Evolutionary conservation across 1,140 invertebrate genomes (phyloP).

Genomic region (Rhyzopertha dominica): DNA sequence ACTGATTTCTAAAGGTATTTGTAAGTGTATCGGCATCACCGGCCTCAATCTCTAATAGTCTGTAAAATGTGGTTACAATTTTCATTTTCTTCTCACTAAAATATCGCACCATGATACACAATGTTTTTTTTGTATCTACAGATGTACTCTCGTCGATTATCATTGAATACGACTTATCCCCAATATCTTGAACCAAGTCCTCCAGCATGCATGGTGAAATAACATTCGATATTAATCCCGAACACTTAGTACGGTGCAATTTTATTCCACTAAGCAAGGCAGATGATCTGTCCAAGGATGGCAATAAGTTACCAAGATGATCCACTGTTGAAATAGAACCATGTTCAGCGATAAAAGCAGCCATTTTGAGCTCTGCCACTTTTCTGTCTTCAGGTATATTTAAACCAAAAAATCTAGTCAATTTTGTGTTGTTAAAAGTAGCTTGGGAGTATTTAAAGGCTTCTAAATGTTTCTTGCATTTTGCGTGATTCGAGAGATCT

Average conservation of each 20-base stretch:
- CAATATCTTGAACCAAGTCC: constrained; percentile 34
- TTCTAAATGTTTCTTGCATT: no score
- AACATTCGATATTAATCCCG: constrained; percentile 37
- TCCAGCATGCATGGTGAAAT: constrained; percentile 32
- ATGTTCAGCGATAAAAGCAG: constrained; percentile 42
- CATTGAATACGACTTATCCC: constrained; percentile 33
- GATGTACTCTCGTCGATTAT: constrained; percentile 39
- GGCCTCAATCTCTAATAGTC: constrained; percentile 27
- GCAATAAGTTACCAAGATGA: constrained; percentile 33
- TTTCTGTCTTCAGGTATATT: constrained; percentile 29
- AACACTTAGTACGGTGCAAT: constrained; percentile 39
- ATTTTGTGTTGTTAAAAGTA: no score
- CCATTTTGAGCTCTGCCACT: constrained; percentile 40
- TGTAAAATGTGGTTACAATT: constrained; percentile 34
- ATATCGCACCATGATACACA: constrained; percentile 32
- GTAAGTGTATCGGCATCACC: no score
- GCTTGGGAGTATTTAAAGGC: no score
- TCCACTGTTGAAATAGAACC: constrained; percentile 36
- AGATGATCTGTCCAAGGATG: constrained; percentile 28
- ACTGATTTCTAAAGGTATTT: no score
- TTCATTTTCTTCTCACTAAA: constrained; percentile 16
- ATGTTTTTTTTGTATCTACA: constrained; percentile 34
- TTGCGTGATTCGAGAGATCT: no score
- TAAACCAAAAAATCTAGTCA: no score
- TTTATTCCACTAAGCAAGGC: constrained; percentile 27